Base-by-base conservation (phyloP, 2,888 invertebrate genomes). In the Mellilla xanthometata region DNA sequence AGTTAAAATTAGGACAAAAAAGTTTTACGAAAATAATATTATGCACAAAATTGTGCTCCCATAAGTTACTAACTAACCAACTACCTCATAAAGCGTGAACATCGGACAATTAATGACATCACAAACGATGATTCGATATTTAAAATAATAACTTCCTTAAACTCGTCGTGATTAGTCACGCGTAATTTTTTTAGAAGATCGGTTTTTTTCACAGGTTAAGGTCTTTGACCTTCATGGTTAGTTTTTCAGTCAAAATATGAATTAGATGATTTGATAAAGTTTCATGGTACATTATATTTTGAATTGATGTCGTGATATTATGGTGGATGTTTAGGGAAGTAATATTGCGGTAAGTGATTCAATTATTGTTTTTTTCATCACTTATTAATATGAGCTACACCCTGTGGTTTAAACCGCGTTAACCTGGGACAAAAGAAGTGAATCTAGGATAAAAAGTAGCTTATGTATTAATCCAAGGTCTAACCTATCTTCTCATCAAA, bases 151-250 rank as follows among this genome's bases (percentile, higher is more conserved):
- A 66, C 69, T 69, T 71, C 74, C 72, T 72, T 52, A 61, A 67
- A 63, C 51, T 47, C 47, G 53, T 54, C 55, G 41, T 49, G 55
- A 64, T 75, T 72, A 72, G 68, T 73, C 73, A 72, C 64, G 67
- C 71, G 62, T 65, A 64, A 56, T 57, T 58, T 65, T 66, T 65
- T 68, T 64, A 58, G 53, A 58, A 10, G 9, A n/a, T 13, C 9
- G 5, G 1, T 26, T 11, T 23, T 30, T 31, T 23, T 31, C 12
- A 49, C 24, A 34, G 51, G 50, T 54, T 69, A 64, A 68, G 71
- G 72, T 65, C 15, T 26, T 9, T 30, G 12, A 38, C 47, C 47
- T 48, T 48, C 47, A 41, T 30, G 41, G 47, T 48, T 15, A 9
- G 11, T 40, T 42, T 36, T 42, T 39, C 12, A 34, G 12, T 10